phyloP scores from a whole-genome alignment of 2,888 invertebrate species.

The Drosophila algonquin region DNA sequence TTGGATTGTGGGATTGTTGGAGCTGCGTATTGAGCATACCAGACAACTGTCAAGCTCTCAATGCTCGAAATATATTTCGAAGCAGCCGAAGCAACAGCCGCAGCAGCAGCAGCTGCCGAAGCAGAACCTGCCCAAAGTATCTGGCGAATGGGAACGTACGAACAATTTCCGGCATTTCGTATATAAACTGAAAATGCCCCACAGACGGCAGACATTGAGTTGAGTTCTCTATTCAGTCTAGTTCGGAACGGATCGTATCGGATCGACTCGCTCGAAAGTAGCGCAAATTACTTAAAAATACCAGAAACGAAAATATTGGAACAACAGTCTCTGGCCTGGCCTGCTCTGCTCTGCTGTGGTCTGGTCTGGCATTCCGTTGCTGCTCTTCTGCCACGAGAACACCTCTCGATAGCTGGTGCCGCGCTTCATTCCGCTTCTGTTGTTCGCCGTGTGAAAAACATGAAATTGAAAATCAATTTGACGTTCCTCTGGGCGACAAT shows the following conservation, averaged over 20 bases:
- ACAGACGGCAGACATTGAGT: conserved; percentile 38
- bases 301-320: conserved; percentile 57
- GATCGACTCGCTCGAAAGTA: conserved; percentile 53
- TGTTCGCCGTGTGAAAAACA: conserved; percentile 50
- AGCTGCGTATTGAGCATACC: conserved; percentile 32
- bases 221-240: conserved; percentile 49
- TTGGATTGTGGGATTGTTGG: conserved; percentile 17
- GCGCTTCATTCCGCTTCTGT: conserved; percentile 29
- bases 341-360: not conserved
- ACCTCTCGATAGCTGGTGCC: conserved; percentile 19
- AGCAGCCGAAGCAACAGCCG: conserved; percentile 33
- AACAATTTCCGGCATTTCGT: conserved; percentile 77
- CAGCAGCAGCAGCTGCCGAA: conserved; percentile 12
- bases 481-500: conserved; percentile 60
- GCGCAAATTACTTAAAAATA: conserved; percentile 73
- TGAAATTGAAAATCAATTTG: conserved; percentile 72
- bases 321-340: conserved; percentile 25
- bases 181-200: conserved; percentile 67
- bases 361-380: not conserved
- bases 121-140: conserved; percentile 32
- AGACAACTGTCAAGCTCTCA: conserved; percentile 44
- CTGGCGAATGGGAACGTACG: conserved; percentile 50
- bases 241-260: conserved; percentile 23
- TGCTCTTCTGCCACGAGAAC: not conserved
- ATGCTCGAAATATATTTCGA: conserved; percentile 60